Evolutionary conservation across 2,888 invertebrate genomes (phyloP).

Genomic region (Pterostichus madidus): DNA sequence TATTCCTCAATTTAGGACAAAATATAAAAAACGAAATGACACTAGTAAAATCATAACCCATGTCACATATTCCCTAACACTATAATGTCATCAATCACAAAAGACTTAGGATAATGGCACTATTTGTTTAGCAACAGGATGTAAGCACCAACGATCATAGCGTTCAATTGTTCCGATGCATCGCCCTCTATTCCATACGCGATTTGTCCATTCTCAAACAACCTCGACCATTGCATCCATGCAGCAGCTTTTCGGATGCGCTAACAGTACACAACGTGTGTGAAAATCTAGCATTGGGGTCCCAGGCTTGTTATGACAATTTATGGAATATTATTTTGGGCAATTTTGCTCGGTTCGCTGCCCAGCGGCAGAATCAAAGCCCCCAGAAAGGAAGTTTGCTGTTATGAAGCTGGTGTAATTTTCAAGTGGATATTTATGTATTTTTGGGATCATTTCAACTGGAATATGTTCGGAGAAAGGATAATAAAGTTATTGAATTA

Average conservation of each 20-base stretch:
- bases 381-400: conserved; percentile 56
- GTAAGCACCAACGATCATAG: conserved; percentile 55
- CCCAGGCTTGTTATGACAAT: conserved; percentile 64
- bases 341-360: conserved; percentile 59
- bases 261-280: conserved; percentile 7
- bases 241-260: neutral
- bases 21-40: conserved; percentile 6
- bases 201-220: conserved; percentile 47
- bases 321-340: conserved; percentile 65
- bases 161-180: conserved; percentile 54
- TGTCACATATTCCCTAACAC: neutral
- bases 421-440: conserved; percentile 63
- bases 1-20: no score
- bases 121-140: conserved; percentile 65
- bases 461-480: conserved; percentile 32
- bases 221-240: neutral
- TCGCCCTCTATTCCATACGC: conserved; percentile 54
- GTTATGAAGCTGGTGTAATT: conserved; percentile 59
- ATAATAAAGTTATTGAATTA: conserved; percentile 48
- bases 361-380: conserved; percentile 50
- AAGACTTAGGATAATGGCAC: conserved; percentile 42
- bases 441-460: conserved; percentile 40
- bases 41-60: conserved; percentile 38
- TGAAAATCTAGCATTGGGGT: conserved; percentile 23
- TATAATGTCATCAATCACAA: conserved; percentile 16